phyloP scores from a whole-genome alignment of 2,113 vertebrate species.

The Pachyramphus minor region DNA sequence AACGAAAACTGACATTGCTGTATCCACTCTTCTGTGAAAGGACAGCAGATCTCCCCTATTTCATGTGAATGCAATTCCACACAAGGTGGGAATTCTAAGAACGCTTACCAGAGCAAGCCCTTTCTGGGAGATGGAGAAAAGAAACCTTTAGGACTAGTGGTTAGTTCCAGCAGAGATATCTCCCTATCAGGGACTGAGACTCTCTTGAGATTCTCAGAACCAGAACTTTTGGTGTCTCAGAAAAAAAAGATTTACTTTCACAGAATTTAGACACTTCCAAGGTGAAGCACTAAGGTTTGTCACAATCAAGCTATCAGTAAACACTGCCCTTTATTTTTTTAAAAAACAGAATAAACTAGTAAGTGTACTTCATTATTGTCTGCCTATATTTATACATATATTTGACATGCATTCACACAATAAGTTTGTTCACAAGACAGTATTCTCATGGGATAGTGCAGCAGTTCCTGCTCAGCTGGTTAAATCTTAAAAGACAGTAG shows the following conservation, averaged over 20 bases:
- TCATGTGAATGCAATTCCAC: background rate
- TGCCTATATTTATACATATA: background rate
- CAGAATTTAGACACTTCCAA: background rate
- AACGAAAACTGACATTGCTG: background rate
- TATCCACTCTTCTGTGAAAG: background rate
- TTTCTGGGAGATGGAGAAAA: background rate
- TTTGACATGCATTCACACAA: background rate
- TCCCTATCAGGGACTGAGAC: background rate
- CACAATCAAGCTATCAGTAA: background rate
- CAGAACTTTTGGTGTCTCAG: background rate
- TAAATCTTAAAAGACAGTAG: background rate
- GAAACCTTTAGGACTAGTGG: background rate
- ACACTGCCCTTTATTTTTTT: background rate
- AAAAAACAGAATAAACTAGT: background rate
- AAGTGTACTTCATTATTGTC: background rate
- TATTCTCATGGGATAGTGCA: background rate
- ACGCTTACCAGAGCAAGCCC: background rate
- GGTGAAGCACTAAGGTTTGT: background rate
- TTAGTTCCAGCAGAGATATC: background rate
- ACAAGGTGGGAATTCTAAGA: background rate
- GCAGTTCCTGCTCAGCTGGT: background rate
- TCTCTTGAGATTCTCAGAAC: background rate
- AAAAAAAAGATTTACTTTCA: background rate
- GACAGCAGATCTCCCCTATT: background rate
- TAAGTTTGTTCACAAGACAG: background rate